phyloP scores from a whole-genome alignment of 1,140 invertebrate species.

The Temnothorax longispinosus region DNA sequence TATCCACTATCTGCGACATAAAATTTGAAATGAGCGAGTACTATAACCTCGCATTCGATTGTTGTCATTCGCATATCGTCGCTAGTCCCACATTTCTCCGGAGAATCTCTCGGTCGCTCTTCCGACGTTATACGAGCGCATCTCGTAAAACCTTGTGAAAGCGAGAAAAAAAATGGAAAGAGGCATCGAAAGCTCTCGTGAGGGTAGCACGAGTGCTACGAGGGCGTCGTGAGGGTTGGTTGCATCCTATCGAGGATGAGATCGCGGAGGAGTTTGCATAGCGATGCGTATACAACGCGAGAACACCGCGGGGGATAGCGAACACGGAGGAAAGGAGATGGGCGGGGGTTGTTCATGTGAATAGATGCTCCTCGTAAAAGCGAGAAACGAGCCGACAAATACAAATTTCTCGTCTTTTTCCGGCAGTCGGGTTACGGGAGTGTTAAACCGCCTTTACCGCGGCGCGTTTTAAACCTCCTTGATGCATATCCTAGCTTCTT shows the following conservation, averaged over 20 bases:
- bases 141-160: conserved; percentile 44
- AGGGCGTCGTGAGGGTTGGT: conserved; percentile 46
- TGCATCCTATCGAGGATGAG: conserved; percentile 74
- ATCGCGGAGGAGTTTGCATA: conserved; percentile 67
- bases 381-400: conserved; percentile 74
- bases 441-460: conserved; percentile 61
- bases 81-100: background rate
- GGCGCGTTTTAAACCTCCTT: conserved; percentile 67
- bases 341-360: conserved; percentile 15
- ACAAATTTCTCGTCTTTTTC: conserved; percentile 69
- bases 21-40: conserved; percentile 7
- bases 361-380: conserved; percentile 71
- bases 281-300: conserved; percentile 58
- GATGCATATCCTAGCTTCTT: conserved; percentile 51
- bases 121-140: conserved; percentile 28
- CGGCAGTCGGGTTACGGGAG: conserved; percentile 47
- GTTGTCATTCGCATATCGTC: conserved; percentile 6
- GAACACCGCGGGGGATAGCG: background rate
- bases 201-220: conserved; percentile 25
- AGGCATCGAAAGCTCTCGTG: conserved; percentile 47
- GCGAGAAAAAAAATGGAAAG: conserved; percentile 46
- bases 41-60: background rate
- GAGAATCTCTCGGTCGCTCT: background rate
- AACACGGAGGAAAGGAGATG: background rate
- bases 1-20: background rate